phyloP scores from a whole-genome alignment of 2,113 vertebrate genomes.

The Gymnobelideus leadbeateri region DNA sequence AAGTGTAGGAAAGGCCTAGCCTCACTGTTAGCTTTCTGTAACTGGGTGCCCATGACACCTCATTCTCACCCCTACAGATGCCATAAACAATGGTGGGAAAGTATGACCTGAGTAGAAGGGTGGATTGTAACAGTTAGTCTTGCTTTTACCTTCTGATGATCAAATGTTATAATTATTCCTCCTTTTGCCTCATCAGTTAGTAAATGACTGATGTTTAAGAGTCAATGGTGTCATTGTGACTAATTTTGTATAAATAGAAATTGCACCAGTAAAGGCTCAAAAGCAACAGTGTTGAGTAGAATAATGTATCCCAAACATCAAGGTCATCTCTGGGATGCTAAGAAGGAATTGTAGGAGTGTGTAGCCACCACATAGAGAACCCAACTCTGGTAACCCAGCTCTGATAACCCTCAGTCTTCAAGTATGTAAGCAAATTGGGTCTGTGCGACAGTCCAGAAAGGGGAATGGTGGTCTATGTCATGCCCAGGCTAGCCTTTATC shows the following conservation, averaged over 20 bases:
- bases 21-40: not conserved
- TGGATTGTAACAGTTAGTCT: not conserved
- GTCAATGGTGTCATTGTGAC: not conserved
- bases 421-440: not conserved
- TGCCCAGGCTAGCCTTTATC: not conserved
- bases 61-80: not conserved
- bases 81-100: not conserved
- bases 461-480: not conserved
- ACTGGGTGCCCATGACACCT: not conserved
- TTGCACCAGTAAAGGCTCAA: not conserved
- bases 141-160: not conserved
- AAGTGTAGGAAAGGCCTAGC: not conserved
- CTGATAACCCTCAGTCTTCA: not conserved
- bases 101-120: not conserved
- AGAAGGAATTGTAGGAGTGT: not conserved
- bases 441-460: not conserved
- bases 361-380: not conserved
- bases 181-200: not conserved
- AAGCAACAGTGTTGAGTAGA: not conserved
- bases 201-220: not conserved
- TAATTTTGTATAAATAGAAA: not conserved
- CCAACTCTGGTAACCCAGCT: not conserved
- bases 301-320: not conserved
- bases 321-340: not conserved
- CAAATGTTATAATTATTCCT: not conserved